Percentiles rank a stretch among this genome's conserved stretches.
phyloP scores from a whole-genome alignment of 2,113 vertebrate genomes.

The Notiomystis cincta region DNA sequence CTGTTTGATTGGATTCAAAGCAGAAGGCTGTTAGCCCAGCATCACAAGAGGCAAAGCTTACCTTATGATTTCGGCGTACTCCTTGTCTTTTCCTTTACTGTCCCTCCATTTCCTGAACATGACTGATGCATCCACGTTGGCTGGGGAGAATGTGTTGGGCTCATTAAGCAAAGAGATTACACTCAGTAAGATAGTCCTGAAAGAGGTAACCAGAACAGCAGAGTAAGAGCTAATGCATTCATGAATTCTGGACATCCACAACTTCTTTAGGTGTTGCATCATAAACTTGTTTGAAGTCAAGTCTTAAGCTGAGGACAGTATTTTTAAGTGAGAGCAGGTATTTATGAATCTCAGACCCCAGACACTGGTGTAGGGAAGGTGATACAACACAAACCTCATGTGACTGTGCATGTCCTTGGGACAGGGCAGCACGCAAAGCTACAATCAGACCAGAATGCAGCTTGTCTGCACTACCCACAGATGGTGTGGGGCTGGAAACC shows the following conservation, averaged over 20 bases:
- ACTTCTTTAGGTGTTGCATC: background rate
- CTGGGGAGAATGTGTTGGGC: slow-evolving; percentile 98
- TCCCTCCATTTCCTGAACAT: slow-evolving; percentile 99
- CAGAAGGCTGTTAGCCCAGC: background rate
- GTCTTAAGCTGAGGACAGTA: background rate
- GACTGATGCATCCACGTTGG: slow-evolving; percentile 95
- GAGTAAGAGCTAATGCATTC: background rate
- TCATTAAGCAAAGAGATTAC: slow-evolving; percentile 98
- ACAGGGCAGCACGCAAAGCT: background rate
- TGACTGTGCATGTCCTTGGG: background rate
- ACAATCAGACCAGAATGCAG: background rate
- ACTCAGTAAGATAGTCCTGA: slow-evolving; percentile 91
- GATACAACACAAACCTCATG: background rate
- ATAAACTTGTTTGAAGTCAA: background rate
- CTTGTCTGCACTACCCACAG: background rate
- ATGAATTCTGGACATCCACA: fast-evolving
- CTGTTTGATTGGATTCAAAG: background rate
- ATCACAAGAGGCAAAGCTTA: slow-evolving; percentile 11
- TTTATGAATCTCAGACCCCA: background rate
- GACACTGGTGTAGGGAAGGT: fast-evolving
- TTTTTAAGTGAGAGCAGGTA: background rate
- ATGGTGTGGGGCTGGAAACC: background rate
- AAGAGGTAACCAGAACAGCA: slow-evolving; percentile 22
- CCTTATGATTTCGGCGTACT: slow-evolving; percentile 97
- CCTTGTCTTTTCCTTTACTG: slow-evolving; percentile 99